Percentiles rank a stretch among this genome's conserved stretches.
Conservation (phyloP, 2,888 invertebrate genomes). For the Drosophila incognita region DNA sequence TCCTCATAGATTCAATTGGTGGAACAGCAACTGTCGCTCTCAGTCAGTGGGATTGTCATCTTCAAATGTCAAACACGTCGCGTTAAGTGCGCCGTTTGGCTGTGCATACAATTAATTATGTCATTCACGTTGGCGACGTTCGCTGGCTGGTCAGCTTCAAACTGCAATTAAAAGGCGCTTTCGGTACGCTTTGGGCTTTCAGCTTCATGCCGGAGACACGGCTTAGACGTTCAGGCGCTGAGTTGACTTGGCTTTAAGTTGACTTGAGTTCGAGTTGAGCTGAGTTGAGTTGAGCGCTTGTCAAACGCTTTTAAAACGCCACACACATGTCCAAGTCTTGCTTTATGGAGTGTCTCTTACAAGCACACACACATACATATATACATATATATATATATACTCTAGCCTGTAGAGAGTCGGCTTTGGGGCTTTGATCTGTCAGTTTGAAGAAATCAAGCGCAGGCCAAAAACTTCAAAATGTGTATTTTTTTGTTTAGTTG, state of each 20-base stretch:
- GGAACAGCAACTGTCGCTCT: constrained; percentile 28
- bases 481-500: constrained; percentile 31
- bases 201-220: constrained; percentile 31
- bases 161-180: constrained; percentile 83
- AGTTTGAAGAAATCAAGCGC: constrained; percentile 81
- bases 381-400: constrained; percentile 11
- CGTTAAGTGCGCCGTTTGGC: constrained; percentile 68
- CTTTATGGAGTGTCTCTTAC: constrained; percentile 58
- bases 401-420: constrained; percentile 52
- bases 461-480: constrained; percentile 77
- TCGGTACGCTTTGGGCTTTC: constrained; percentile 42
- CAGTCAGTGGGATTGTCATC: constrained; percentile 66
- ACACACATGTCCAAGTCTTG: constrained; percentile 71
- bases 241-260: constrained; percentile 62
- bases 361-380: constrained; percentile 38
- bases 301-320: constrained; percentile 84
- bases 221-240: constrained; percentile 64
- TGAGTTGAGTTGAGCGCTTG: constrained; percentile 76
- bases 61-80: constrained; percentile 79
- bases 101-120: constrained; percentile 81
- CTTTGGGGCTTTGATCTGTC: constrained; percentile 83
- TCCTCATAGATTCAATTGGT: constrained; percentile 1
- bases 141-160: constrained; percentile 25
- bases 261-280: constrained; percentile 46
- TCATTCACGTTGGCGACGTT: constrained; percentile 78